Evolutionary conservation across 2,888 invertebrate species (phyloP).

Genomic region (Limnephilus marmoratus): DNA sequence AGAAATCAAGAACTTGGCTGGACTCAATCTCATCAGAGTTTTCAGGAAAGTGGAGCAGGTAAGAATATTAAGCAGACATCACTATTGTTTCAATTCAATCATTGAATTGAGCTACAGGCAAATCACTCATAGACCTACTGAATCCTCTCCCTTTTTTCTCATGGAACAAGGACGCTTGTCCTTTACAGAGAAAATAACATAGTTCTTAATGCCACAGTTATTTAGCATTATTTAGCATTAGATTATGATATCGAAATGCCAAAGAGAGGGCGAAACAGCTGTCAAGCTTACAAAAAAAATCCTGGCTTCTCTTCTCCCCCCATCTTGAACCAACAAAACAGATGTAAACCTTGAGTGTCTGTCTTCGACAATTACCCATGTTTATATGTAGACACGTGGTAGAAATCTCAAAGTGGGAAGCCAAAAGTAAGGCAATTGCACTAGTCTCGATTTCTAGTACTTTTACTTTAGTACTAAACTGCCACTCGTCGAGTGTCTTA

Average conservation of each 20-base stretch:
- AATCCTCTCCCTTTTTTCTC: no score
- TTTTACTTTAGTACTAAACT: no score
- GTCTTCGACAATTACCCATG: neutral
- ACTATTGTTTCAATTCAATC: neutral
- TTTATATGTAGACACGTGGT: no score
- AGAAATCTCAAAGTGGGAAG: no score
- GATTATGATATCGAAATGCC: neutral
- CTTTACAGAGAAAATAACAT: no score
- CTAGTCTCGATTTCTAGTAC: no score
- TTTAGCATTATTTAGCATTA: no score
- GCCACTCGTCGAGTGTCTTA: no score
- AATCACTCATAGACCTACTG: neutral
- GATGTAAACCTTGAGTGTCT: neutral
- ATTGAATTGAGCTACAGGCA: neutral
- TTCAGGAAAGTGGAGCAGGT: constrained; percentile 70
- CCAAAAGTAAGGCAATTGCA: no score
- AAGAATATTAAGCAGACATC: constrained; percentile 78
- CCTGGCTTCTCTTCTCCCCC: neutral
- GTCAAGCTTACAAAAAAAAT: neutral
- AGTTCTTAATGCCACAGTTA: neutral
- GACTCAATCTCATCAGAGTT: constrained; percentile 20
- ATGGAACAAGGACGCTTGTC: no score
- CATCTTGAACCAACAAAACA: neutral
- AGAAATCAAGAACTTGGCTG: constrained; percentile 21
- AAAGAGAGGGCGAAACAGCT: neutral